phyloP scores from a whole-genome alignment of 2,113 vertebrate genomes.

The Leucopsar rothschildi region DNA sequence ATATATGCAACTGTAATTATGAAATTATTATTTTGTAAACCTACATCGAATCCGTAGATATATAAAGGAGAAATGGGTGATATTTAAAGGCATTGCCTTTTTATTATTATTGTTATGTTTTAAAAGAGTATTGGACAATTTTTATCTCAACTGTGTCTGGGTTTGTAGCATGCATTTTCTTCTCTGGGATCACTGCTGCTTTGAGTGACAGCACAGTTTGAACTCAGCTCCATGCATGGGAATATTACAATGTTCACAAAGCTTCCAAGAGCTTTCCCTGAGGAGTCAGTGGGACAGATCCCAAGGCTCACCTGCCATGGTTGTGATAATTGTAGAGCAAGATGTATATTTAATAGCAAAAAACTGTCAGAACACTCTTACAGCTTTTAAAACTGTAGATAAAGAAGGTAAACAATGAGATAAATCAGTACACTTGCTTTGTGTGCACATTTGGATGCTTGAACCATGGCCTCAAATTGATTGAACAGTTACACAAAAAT shows the following conservation, averaged over 20 bases:
- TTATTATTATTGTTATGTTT: not conserved
- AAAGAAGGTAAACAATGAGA: not conserved
- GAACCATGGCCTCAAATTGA: not conserved
- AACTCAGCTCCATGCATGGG: not conserved
- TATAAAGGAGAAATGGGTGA: not conserved
- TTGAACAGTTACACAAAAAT: not conserved
- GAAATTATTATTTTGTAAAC: not conserved
- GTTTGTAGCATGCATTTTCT: not conserved
- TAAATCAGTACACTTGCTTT: not conserved
- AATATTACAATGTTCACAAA: not conserved
- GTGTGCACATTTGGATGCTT: not conserved
- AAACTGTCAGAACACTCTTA: not conserved
- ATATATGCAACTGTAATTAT: not conserved
- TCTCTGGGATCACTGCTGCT: not conserved
- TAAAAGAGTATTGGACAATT: not conserved
- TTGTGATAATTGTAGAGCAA: not conserved
- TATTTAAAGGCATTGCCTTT: not conserved
- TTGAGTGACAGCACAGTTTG: not conserved
- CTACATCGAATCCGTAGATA: not conserved
- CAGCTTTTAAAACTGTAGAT: not conserved
- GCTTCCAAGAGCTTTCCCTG: not conserved
- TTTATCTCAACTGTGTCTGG: not conserved
- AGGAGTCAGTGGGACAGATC: not conserved
- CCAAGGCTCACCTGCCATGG: not conserved
- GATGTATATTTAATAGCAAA: not conserved